Percentiles rank a stretch among this genome's conserved stretches.
Evolutionary conservation across 2,888 invertebrate genomes (phyloP).

Genomic region (Euplagia quadripunctaria): DNA sequence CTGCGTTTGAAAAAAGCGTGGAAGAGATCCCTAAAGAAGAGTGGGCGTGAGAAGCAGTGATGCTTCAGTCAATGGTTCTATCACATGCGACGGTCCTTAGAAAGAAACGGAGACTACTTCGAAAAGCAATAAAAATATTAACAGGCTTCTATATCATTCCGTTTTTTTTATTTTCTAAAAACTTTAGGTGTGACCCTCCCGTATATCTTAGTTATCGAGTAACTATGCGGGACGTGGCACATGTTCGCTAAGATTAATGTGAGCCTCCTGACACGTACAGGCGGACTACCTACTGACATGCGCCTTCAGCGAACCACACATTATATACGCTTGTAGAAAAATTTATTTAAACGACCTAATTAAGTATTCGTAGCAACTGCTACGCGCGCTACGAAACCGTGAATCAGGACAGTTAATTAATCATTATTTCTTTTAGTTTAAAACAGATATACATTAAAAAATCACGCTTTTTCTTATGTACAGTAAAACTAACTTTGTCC

Average conservation of each 20-base stretch:
- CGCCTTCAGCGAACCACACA: constrained; percentile 48
- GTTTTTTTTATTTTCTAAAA: too few species aligned
- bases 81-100: too few species aligned
- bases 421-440: not conserved
- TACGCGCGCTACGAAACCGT: constrained; percentile 23
- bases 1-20: too few species aligned
- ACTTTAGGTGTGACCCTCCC: too few species aligned
- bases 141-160: too few species aligned
- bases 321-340: constrained; percentile 23
- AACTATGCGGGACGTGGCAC: constrained; percentile 56
- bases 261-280: constrained; percentile 29
- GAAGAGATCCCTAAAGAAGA: too few species aligned
- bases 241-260: constrained; percentile 61
- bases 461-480: not conserved
- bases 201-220: constrained; percentile 51
- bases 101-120: too few species aligned
- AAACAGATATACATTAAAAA: not conserved
- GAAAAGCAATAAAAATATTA: too few species aligned
- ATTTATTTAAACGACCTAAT: constrained; percentile 20
- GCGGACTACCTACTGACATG: constrained; percentile 39
- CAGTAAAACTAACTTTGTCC: too few species aligned
- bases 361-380: constrained; percentile 28
- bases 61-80: too few species aligned
- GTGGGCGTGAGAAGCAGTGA: too few species aligned
- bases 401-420: not conserved